Percentiles rank a stretch among this genome's conserved stretches.
Evolutionary conservation across 2,797 vertebrate species (phyloP).

Genomic region (Malacoctenus gilli): DNA sequence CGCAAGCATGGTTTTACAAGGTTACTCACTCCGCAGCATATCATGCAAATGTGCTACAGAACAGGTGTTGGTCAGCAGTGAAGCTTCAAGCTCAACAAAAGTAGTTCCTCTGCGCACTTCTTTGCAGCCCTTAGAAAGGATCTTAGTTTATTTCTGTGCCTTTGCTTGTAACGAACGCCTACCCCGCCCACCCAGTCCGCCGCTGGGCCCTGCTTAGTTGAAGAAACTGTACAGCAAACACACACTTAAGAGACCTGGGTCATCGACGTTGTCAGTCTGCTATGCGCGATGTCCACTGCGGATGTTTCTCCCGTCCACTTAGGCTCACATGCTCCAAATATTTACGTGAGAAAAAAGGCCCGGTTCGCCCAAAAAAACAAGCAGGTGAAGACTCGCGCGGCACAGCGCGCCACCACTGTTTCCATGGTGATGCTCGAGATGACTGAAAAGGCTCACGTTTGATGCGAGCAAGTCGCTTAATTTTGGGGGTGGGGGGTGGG

Average conservation of each 20-base stretch:
- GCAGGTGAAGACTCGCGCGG: slow-evolving; percentile 40
- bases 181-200: slow-evolving; percentile 34
- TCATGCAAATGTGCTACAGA: slow-evolving; percentile 45
- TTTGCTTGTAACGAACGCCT: slow-evolving; percentile 63
- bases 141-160: slow-evolving; percentile 62
- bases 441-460: slow-evolving; percentile 52
- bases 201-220: slow-evolving; percentile 31
- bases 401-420: slow-evolving; percentile 60
- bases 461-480: slow-evolving; percentile 31
- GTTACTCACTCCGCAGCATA: slow-evolving; percentile 40
- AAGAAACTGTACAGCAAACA: slow-evolving; percentile 48
- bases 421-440: slow-evolving; percentile 73
- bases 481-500: too few relatives aligned
- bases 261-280: slow-evolving; percentile 36
- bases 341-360: slow-evolving; percentile 50
- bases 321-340: slow-evolving; percentile 21
- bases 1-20: slow-evolving; percentile 26
- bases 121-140: slow-evolving; percentile 57
- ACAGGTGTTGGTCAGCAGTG: slow-evolving; percentile 43
- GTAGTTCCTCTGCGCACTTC: slow-evolving; percentile 33
- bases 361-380: slow-evolving; percentile 39
- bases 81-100: slow-evolving; percentile 25
- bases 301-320: slow-evolving; percentile 30
- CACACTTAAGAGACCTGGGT: slow-evolving; percentile 27
- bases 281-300: slow-evolving; percentile 7